Evolutionary conservation across 2,797 vertebrate genomes (phyloP), one percentile per base, ranked within the genome.

Genomic region (Onychomys arenicola): DNA sequence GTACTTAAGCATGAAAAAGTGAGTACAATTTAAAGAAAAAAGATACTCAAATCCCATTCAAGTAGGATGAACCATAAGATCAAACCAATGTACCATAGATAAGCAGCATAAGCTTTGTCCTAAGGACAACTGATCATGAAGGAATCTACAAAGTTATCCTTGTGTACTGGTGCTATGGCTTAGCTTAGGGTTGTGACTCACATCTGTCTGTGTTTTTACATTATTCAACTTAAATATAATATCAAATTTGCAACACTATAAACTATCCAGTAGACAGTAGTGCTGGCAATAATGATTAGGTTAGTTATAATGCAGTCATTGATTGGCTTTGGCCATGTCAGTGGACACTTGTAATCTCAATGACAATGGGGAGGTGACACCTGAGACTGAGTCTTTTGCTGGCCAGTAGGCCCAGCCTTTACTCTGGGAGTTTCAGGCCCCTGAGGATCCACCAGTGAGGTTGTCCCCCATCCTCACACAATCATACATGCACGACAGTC

Each of bases 1-100:
- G 23, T 89, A 65, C 63, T 52, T 17, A 95, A 49, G 65, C 6
- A 76, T 82, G 32, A 91, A 96, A 77, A 43, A 80, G 73, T 86
- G 17, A 1, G 32, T 83, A 40, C 1, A 87, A 40, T 57, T 65
- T 40, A 91, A 88, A 89, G 9, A 46, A 61, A 76, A 43, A 25
- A 2, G 43, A 43, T 23, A 9, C 63, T 85, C 40, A 49, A 49
- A 49, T 49, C 29, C 43, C 23, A 34, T 25, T 78, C n/a, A 49
- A 77, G 73, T 59, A 9, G 6, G 52, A 80, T 86, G 32, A 86
- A 52, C 5, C 21, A 77, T 69, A 55, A 89, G 7, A 61, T 77
- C 23, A 10, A 37, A 43, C 71, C 59, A 81, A 9, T 34, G 2
- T 77, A 89, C 46, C 29, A 95, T 61, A 81, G 43, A 93, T 43